Base-by-base conservation (phyloP, 2,113 vertebrate species). In the Gambusia holbrooki region DNA sequence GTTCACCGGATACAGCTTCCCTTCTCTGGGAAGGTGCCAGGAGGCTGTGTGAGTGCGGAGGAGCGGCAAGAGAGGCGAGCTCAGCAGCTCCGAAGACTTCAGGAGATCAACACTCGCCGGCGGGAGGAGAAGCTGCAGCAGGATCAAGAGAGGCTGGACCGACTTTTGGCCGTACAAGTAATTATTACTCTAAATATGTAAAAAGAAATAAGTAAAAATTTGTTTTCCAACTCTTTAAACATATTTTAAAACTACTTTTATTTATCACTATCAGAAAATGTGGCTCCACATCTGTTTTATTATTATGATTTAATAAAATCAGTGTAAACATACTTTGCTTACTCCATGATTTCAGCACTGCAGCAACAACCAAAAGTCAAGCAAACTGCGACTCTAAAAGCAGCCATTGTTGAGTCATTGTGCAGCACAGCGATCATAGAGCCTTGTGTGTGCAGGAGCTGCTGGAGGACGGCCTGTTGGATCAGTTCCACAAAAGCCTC, bases 1-100 rank as follows among this genome's bases (percentile, higher is more conserved):
- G 95, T 99, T 70, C 98, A 98, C 87, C 96, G 97, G 54, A 97
- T 99, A 94, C 98, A 99, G 92, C 95, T 99, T 63, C 97, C 98
- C 0, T 99, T 98, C 80, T 96, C 97, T 0, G 96, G 89, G 75
- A 97, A 97, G 64, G 93, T 96, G 30, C 93, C 95, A 0, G 95
- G 97, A 0, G 95, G 95, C 82, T 94, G 95, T 0, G 92, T 96
- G 86, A 96, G 94, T 0, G 95, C 95, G 0, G 97, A 99, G 89
- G 97, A 99, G 82, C 95, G 95, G 88, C 96, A 97, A 89, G 97
- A 98, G 86, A 95, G 95, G 82, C 90, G 96, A 76, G 96, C 96
- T 82, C 98, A 99, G 93, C 98, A 99, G 25, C 88, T 98, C 0
- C 95, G 96, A 10, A 89, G 97, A 2, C 96, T 99, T 13, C 97